phyloP scores from a whole-genome alignment of 2,113 vertebrate species.

The Oplegnathus fasciatus region DNA sequence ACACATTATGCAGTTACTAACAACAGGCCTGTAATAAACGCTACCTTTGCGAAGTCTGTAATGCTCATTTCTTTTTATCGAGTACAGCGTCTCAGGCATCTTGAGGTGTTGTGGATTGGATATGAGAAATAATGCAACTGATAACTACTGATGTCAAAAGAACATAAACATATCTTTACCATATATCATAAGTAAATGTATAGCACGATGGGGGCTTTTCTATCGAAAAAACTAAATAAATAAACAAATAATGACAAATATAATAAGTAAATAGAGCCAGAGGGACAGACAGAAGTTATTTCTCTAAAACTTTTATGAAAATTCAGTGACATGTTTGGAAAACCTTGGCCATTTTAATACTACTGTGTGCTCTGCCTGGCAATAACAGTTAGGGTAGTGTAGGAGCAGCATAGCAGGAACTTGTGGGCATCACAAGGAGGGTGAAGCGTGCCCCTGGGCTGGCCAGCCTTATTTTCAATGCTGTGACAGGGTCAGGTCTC shows the following conservation, averaged over 20 bases:
- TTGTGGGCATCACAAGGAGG: constrained; percentile 44
- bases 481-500: constrained; percentile 74
- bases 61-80: no score
- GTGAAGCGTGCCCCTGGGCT: constrained; percentile 56
- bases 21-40: not conserved
- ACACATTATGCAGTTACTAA: not conserved
- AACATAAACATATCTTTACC: not conserved
- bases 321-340: not conserved
- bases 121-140: not conserved
- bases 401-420: constrained; percentile 19
- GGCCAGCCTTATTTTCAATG: constrained; percentile 65
- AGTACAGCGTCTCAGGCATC: not conserved
- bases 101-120: not conserved
- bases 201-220: not conserved
- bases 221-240: not conserved
- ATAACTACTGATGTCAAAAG: not conserved
- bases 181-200: not conserved
- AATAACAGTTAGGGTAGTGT: constrained; percentile 18
- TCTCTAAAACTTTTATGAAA: constrained; percentile 18
- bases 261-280: not conserved
- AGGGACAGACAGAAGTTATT: not conserved
- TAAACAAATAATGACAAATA: not conserved
- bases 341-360: not conserved
- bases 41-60: not conserved
- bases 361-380: not conserved